Evolutionary conservation across 2,113 vertebrate genomes (phyloP).

Genomic region (Synodontis membranacea): DNA sequence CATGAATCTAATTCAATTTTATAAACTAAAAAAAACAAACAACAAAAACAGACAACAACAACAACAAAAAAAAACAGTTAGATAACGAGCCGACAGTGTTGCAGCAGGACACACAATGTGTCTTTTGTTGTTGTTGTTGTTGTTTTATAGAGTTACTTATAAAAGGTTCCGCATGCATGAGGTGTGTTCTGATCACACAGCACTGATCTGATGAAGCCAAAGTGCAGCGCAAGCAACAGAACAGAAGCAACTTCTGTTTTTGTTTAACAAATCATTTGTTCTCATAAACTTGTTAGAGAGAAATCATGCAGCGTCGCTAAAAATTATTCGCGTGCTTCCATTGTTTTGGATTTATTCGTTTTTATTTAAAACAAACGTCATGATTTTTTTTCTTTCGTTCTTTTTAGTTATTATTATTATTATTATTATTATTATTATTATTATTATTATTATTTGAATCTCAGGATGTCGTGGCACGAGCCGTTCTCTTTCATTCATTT

Average conservation of each 20-base stretch:
- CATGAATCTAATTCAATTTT: neutral
- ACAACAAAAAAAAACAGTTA: neutral
- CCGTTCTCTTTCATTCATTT: neutral
- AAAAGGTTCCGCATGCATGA: neutral
- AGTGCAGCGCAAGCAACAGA: neutral
- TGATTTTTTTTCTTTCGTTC: neutral
- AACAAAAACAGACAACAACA: too few relatives aligned
- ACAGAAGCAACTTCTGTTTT: neutral
- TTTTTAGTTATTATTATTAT: neutral
- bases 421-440: neutral
- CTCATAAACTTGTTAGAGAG: neutral
- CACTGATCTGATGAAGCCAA: neutral
- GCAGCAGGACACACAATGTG: neutral
- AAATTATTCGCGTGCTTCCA: neutral
- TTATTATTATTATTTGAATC: neutral
- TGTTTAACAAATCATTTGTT: conserved; percentile 9
- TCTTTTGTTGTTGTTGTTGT: neutral
- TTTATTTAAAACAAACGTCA: neutral
- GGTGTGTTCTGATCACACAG: neutral
- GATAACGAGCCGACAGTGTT: neutral
- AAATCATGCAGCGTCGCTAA: neutral
- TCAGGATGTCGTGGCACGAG: neutral
- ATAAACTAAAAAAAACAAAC: too few relatives aligned
- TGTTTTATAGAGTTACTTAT: neutral
- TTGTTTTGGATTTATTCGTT: neutral